Base-by-base conservation (phyloP, 2,113 vertebrate genomes). In the Gambusia holbrooki region DNA sequence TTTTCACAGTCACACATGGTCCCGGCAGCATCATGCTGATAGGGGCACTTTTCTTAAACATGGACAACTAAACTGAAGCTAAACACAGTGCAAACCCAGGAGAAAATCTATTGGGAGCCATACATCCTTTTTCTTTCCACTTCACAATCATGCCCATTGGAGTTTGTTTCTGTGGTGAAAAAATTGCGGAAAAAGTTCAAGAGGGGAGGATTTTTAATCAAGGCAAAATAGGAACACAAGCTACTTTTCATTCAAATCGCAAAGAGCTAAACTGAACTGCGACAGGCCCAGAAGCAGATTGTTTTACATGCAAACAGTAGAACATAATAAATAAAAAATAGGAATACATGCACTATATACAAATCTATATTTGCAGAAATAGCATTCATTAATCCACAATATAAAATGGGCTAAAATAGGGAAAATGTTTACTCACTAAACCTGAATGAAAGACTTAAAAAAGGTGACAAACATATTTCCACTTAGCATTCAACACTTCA, bases 401-500 rank as follows among this genome's bases (percentile, higher is more conserved):
- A 37, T 3, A 37, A 37, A 12, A 37, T 37, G 10, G 35, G 35
- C 35, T 3, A 37, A 37, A 11, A 37, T 3, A 37, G 10, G 35
- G 2, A 37, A 37, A 37, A 11, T 37, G 35, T 37, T 37, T 3
- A 37, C 10, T 12, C 10, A 37, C 51, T 69, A 72, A 63, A 69
- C 42, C 33, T n/a, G 17, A n/a, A 40, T 40, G 13, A 69, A 33
- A 1, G 64, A 45, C 54, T 32, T 19, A 25, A 27, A 68, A 37
- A 3, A 35, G 17, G 60, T 30, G 33, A 81, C 67, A 28, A 48
- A 8, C 74, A 27, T 71, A 66, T 82, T 86, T 73, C 69, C n/a
- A 63, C 73, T 79, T 17, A 62, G 30, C 61, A 27, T 76, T 83
- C 40, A 74, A 42, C 64, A 83, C 45, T 73, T 71, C 61, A 4